Evolutionary conservation across 2,888 invertebrate species (phyloP), one percentile per base, ranked within the genome.

Genomic region (Rotaria magnacalcarata): DNA sequence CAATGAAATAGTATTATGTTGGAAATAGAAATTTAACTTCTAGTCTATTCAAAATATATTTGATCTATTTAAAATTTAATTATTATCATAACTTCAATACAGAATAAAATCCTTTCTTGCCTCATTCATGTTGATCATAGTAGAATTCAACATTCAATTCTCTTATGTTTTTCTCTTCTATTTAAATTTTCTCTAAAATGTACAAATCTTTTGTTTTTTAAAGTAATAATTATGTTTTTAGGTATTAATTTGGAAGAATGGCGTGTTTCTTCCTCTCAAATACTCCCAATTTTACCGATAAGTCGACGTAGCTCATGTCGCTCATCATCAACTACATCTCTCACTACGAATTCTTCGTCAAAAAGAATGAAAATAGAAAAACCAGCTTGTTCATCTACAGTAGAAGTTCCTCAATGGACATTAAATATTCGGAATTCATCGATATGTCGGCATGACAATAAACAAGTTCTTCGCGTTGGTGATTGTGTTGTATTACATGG

Each of bases 401-500:
- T 11, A 16, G 16, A 14, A 27, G 34, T 67, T 34, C 67, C 67
- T 34, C 67, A 34, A 67, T 67, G 67, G 67, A 67, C 67, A 41
- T 67, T 67, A 67, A 67, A 67, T 19, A 14, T 11, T 67, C 67
- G 67, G 19, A 67, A 34, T 34, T 67, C 67, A 6, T n/a, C 80
- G 2, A 43, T 80, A 47, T 8, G 47, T 47, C 47, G n/a, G 47
- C 21, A 47, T 80, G 80, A 80, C n/a, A 47, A 47, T 24, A 47
- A 47, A 80, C 24, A 47, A 47, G n/a, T 47, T n/a, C 6, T 67
- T 67, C 67, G 19, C 5, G 19, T 80, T 80, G 80, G 80, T 47
- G 80, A 80, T 80, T 80, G 80, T 80, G 8, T 80, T 43, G 24
- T 80, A 47, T 19, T 80, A 16, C 43, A 80, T 47, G 80, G 80